Evolutionary conservation across 2,888 invertebrate species (phyloP).

Genomic region (Anoncus sp.): DNA sequence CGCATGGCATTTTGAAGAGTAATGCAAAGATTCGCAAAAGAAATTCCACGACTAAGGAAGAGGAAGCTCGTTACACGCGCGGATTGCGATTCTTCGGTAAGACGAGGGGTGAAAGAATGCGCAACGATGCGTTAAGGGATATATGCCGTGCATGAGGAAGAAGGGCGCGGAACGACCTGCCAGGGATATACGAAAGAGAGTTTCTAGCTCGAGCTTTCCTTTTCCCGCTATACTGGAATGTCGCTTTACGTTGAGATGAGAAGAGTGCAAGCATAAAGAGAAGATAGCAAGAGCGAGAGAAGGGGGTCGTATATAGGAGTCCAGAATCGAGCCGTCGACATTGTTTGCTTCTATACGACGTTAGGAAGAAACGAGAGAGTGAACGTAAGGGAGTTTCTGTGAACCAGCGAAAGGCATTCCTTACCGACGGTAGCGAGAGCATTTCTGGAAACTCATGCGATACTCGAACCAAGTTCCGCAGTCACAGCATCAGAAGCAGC

Average conservation of each 20-base stretch:
- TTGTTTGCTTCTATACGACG: conserved; percentile 30
- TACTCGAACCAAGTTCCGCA: conserved; percentile 47
- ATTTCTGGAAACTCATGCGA: conserved; percentile 48
- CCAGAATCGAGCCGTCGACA: conserved; percentile 36
- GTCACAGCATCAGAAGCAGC: conserved; percentile 45
- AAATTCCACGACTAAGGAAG: conserved; percentile 56
- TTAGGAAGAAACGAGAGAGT: conserved; percentile 16
- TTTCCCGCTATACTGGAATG: conserved; percentile 29
- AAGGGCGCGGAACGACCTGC: conserved; percentile 26
- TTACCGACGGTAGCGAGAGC: conserved; percentile 29
- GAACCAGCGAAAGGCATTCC: conserved; percentile 59
- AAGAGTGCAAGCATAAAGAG: conserved; percentile 6
- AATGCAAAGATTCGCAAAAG: conserved; percentile 61
- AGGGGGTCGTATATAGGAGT: conserved; percentile 33
- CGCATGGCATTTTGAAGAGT: conserved; percentile 48
- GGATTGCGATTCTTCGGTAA: conserved; percentile 72
- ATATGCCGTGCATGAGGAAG: conserved; percentile 29
- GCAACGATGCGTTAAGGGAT: conserved; percentile 71
- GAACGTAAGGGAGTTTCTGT: conserved; percentile 49
- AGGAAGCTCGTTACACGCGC: conserved; percentile 74
- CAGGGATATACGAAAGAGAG: conserved; percentile 20
- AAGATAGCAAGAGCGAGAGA: conserved; percentile 10
- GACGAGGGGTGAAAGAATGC: conserved; percentile 68
- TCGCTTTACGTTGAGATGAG: not conserved
- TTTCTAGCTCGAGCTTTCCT: conserved; percentile 10